These are phyloP conservation scores for Drosophila longiperda DNA, from an alignment of 2,888 invertebrate species.

Conservation along the genomic window DNA sequence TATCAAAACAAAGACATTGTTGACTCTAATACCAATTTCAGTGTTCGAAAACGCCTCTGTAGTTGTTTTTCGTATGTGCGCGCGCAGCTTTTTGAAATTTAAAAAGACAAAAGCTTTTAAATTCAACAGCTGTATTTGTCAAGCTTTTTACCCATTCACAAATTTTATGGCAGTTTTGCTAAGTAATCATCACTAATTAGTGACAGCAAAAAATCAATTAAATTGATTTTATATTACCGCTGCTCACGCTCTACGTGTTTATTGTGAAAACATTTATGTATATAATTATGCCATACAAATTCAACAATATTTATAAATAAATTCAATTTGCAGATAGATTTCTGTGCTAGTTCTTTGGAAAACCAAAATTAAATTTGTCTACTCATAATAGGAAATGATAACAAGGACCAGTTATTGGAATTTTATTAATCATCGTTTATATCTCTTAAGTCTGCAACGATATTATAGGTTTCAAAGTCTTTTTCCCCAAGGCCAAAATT, in stretches of 20 bases:
- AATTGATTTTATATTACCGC: constrained; percentile 37
- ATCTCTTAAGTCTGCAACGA: constrained; percentile 20
- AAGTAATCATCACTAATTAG: constrained; percentile 39
- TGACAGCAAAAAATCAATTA: constrained; percentile 35
- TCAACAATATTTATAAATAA: neutral
- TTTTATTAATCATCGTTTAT: constrained; percentile 12
- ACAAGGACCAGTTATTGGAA: constrained; percentile 27
- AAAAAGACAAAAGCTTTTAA: neutral
- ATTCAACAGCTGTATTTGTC: neutral
- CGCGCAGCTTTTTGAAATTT: constrained; percentile 31
- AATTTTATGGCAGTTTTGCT: constrained; percentile 22
- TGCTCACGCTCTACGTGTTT: constrained; percentile 17
- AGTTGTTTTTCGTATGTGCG: neutral
- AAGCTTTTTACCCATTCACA: constrained; percentile 24
- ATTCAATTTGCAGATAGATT: constrained; percentile 1
- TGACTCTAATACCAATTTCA: neutral
- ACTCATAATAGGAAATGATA: neutral
- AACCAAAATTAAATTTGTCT: neutral
- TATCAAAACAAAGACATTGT: neutral
- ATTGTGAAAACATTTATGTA: constrained; percentile 19
- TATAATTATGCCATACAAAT: neutral
- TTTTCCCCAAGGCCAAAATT: constrained; percentile 34
- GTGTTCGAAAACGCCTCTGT: constrained; percentile 2
- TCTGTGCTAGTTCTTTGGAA: constrained; percentile 27
- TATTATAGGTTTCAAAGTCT: constrained; percentile 1